Evolutionary conservation across 64 coral and sea anemone genomes (phyloP).

Genomic region (Dendronephthya gigantea): DNA sequence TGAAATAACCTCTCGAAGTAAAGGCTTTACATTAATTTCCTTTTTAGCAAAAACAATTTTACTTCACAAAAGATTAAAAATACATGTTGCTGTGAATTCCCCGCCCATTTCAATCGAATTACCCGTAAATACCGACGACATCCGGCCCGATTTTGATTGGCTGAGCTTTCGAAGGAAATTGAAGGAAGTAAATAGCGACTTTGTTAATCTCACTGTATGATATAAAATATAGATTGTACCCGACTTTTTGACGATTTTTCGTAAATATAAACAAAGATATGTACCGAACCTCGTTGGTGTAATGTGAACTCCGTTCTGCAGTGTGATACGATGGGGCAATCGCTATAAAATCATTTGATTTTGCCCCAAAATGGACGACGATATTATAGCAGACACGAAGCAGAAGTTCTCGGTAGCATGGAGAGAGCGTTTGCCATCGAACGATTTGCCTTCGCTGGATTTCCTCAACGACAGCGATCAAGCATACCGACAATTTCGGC

Average conservation of each 20-base stretch:
- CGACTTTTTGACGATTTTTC: background rate
- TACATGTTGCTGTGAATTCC: background rate
- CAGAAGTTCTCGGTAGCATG: background rate
- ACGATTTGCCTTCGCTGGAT: background rate
- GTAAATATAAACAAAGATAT: background rate
- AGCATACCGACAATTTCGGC: background rate
- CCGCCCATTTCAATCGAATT: background rate
- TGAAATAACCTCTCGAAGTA: too few relatives aligned
- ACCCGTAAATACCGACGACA: background rate
- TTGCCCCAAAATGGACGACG: background rate
- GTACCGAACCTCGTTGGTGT: background rate
- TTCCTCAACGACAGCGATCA: constrained; percentile 12
- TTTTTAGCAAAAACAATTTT: too few relatives aligned
- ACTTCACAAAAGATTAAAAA: background rate
- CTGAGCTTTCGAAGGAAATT: background rate
- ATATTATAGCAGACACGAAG: background rate
- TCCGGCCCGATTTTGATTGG: background rate
- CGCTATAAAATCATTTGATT: background rate
- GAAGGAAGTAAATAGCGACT: background rate
- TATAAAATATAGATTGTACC: background rate
- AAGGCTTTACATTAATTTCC: too few relatives aligned
- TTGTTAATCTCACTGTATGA: background rate
- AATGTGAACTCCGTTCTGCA: background rate
- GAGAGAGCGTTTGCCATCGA: background rate
- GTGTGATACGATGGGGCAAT: background rate